phyloP scores from a whole-genome alignment of 2,113 vertebrate genomes.

The Lagopus leucura region DNA sequence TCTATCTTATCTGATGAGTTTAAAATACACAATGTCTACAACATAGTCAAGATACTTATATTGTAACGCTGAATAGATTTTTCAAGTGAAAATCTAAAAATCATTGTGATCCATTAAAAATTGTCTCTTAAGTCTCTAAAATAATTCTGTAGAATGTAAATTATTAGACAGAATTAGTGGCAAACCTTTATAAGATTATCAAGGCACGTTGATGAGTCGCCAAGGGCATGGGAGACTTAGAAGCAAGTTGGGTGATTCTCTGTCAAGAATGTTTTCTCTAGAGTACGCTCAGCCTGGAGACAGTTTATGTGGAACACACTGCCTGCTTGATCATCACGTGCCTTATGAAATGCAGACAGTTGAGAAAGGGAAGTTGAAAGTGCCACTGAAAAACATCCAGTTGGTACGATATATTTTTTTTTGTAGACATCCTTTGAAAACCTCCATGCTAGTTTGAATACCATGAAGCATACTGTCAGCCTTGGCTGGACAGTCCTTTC shows the following conservation, averaged over 20 bases:
- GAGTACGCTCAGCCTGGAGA: not conserved
- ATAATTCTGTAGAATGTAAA: not conserved
- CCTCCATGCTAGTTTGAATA: no score
- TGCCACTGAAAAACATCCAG: not conserved
- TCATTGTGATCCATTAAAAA: not conserved
- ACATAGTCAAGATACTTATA: not conserved
- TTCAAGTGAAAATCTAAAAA: not conserved
- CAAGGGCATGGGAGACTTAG: not conserved
- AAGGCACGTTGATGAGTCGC: not conserved
- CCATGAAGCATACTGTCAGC: no score
- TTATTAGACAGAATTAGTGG: not conserved
- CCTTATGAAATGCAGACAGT: not conserved
- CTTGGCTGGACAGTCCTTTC: no score
- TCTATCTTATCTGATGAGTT: not conserved
- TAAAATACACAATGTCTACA: not conserved
- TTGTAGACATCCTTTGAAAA: not conserved
- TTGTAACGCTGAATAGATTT: not conserved
- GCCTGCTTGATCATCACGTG: not conserved
- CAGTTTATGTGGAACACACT: fast-evolving
- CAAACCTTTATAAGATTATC: constrained; percentile 1
- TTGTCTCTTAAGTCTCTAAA: not conserved
- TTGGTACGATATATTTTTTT: not conserved
- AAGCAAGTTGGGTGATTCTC: not conserved
- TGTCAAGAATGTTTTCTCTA: not conserved
- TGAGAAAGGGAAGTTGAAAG: not conserved